A percentile compares a stretch with the other conserved stretches of the same genome.
These are phyloP conservation scores for Pampus argenteus DNA, from an alignment of 2,797 vertebrate species.

Conservation along the genomic window DNA sequence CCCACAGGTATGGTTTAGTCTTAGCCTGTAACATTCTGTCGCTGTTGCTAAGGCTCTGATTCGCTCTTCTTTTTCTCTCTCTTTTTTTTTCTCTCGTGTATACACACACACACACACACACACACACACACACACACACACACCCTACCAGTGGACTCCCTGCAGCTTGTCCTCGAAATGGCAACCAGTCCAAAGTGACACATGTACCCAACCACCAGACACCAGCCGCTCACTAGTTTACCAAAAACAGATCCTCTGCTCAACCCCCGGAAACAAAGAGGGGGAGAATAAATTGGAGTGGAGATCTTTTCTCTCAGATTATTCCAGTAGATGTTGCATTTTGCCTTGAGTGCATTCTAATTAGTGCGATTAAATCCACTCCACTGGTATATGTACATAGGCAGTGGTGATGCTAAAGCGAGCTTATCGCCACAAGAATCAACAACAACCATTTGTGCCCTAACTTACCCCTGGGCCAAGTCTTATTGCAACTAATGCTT, in stretches of 20 bases:
- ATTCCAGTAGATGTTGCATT: constrained; percentile 87
- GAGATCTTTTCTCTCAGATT: constrained; percentile 87
- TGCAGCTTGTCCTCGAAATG: constrained; percentile 83
- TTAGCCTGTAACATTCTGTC: constrained; percentile 34
- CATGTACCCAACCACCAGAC: constrained; percentile 82
- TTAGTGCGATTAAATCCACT: constrained; percentile 91
- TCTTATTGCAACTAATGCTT: constrained; percentile 87
- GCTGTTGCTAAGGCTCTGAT: constrained; percentile 65
- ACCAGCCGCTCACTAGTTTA: constrained; percentile 77
- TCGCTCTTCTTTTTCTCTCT: constrained; percentile 30
- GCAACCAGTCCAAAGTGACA: constrained; percentile 85
- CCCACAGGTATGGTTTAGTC: constrained; percentile 91
- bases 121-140: constrained; percentile 14
- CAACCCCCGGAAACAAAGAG: constrained; percentile 67
- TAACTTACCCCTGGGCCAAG: constrained; percentile 82
- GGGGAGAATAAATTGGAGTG: constrained; percentile 84
- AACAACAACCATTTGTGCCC: constrained; percentile 87
- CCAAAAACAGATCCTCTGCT: constrained; percentile 78
- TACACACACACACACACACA: constrained; percentile 29
- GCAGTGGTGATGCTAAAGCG: constrained; percentile 86
- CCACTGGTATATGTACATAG: constrained; percentile 86
- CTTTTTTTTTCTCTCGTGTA: constrained; percentile 16
- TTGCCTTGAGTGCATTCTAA: constrained; percentile 89
- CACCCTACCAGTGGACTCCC: constrained; percentile 64
- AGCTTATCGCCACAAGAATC: constrained; percentile 89